phyloP scores from a whole-genome alignment of 2,797 vertebrate species.

The Xenentodon cancila region DNA sequence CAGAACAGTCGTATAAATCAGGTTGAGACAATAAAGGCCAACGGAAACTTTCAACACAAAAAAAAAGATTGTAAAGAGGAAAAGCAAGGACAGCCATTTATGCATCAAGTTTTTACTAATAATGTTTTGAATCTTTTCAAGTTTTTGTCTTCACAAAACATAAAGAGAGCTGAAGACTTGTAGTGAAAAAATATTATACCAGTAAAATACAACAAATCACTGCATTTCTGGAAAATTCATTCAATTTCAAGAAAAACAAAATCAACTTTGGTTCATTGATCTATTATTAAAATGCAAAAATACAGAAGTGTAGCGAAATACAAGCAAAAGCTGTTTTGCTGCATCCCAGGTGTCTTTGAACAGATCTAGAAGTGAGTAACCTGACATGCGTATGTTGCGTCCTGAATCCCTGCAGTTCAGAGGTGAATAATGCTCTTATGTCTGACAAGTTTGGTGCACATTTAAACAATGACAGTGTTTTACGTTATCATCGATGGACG shows the following conservation, averaged over 20 bases:
- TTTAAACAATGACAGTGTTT: too few species aligned
- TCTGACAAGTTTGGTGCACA: too few species aligned
- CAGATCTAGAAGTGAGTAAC: constrained; percentile 1
- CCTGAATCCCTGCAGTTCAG: constrained; percentile 27
- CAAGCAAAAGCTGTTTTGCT: constrained; percentile 8
- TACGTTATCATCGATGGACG: too few species aligned
- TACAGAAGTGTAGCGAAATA: constrained; percentile 20
- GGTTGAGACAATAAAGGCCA: too few species aligned
- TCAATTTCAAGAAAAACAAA: constrained; percentile 12
- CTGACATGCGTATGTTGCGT: constrained; percentile 43
- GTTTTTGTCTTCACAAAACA: not conserved
- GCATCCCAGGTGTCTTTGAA: not conserved
- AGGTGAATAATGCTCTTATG: too few species aligned
- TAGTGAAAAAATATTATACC: constrained; percentile 12
- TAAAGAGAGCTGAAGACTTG: not conserved
- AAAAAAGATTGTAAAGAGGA: constrained; percentile 1
- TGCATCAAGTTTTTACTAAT: constrained; percentile 32
- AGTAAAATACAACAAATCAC: too few species aligned
- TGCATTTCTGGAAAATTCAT: constrained; percentile 2
- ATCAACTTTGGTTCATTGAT: constrained; percentile 58
- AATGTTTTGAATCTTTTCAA: constrained; percentile 42
- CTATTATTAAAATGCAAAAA: constrained; percentile 19
- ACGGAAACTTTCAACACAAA: constrained; percentile 38
- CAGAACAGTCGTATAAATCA: too few species aligned
- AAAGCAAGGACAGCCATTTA: constrained; percentile 4